Base-by-base conservation (phyloP, 1,140 invertebrate species). In the Lucilia sericata region DNA sequence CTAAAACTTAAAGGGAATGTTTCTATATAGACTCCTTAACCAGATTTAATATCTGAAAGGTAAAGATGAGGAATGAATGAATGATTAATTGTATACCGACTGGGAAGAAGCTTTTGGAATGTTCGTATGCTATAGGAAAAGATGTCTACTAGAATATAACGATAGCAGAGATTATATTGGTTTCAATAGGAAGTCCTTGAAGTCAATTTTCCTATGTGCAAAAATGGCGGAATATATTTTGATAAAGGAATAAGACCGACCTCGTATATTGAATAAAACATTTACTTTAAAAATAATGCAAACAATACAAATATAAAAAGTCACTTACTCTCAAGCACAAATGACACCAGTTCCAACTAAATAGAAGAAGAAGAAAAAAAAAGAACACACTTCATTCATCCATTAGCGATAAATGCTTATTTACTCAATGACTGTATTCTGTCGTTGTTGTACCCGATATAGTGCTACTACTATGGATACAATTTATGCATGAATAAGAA, bases 321-420 rank as follows among this genome's bases (percentile, higher is more conserved):
- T 7, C 42, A 42, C 42, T 42, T 10, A 8, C 42, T 14, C 13
- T 5, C 51, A 55, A 14, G 12, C 51, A 13, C 51, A 17, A n/a
- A 55, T 55, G 51, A 55, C 51, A 55, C 17, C 17, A 13, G 51
- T 12, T 12, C 7, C 42, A 55, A 55, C 51, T 55, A 55, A 55
- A 14, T 14, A 49, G 9, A 49, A 12, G 9, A 49, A 2, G 5
- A 30, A 30, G 25, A 30, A 30, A 1, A 30, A 8, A 42, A 42
- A 42, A 42, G 42, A 55, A 55, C 17, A 55, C 60, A 70, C 65
- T 70, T 25, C 65, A 70, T 70, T 70, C n/a, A 70, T 70, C 19
- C 65, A 70, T 70, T 70, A 70, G 65, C 65, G 65, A 70, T 70
- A 70, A 70, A 70, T 70, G 65, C 65, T 70, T 70, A 70, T 70